Evolutionary conservation across 1,140 invertebrate species (phyloP).

Genomic region (Gonioctena quinquepunctata): DNA sequence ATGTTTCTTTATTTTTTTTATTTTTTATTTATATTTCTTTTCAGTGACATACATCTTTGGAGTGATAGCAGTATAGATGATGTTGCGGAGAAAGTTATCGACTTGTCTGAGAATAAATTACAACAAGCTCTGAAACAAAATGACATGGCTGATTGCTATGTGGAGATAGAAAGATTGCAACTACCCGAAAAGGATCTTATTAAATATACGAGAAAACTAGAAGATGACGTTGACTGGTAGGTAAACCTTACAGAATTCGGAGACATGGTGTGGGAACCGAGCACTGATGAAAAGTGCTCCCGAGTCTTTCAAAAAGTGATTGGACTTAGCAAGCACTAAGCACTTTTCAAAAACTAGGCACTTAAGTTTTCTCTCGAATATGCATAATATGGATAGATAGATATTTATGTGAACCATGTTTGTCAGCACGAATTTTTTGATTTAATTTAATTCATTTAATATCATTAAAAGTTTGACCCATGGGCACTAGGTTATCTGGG

Average conservation of each 20-base stretch:
- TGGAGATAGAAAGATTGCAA: neutral
- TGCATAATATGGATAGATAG: too few relatives aligned
- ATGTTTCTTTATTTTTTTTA: neutral
- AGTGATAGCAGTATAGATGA: neutral
- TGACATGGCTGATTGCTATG: neutral
- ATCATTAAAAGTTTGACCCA: too few relatives aligned
- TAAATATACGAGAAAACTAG: neutral
- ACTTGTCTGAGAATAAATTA: neutral
- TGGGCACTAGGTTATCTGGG: too few relatives aligned
- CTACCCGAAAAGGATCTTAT: neutral
- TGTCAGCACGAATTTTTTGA: too few relatives aligned
- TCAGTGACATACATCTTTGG: neutral
- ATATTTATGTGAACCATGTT: too few relatives aligned
- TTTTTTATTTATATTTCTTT: neutral
- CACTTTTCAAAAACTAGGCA: too few relatives aligned
- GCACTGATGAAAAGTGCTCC: too few relatives aligned
- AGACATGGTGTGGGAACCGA: too few relatives aligned
- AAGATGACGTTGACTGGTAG: constrained; percentile 8
- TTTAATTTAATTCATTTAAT: too few relatives aligned
- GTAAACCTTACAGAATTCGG: neutral
- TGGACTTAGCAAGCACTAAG: too few relatives aligned
- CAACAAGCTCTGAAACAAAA: neutral
- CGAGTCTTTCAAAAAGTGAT: too few relatives aligned
- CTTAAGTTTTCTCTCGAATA: too few relatives aligned
- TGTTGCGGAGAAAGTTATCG: neutral